A percentile compares a stretch with the other conserved stretches of the same genome.
Conservation (phyloP, 2,797 vertebrate genomes). For the Graptemys geographica region DNA sequence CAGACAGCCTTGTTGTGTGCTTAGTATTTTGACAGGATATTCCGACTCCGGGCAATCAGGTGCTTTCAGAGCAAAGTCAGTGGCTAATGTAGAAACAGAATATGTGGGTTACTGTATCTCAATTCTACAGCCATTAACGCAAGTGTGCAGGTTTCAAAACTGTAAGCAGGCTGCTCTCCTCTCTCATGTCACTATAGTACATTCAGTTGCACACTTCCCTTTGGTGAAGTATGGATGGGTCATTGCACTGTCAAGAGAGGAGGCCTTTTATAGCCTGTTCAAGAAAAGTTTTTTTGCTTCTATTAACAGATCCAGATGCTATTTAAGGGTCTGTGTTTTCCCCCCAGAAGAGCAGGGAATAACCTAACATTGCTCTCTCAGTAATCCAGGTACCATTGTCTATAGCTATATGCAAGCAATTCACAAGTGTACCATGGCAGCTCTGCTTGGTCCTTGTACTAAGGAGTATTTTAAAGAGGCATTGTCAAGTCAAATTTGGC, state of each 20-base stretch:
- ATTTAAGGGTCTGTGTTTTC: not conserved
- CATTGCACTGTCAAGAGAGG: not conserved
- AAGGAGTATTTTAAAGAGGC: not conserved
- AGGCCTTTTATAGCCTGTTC: not conserved
- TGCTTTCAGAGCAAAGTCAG: constrained; percentile 90
- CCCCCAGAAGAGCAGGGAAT: not conserved
- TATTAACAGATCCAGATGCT: not conserved
- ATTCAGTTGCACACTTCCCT: not conserved
- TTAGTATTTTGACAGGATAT: constrained; percentile 87
- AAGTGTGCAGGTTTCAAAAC: not conserved
- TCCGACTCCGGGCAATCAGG: constrained; percentile 89
- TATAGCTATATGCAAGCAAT: not conserved
- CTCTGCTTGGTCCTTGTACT: not conserved
- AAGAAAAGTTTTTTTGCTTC: not conserved
- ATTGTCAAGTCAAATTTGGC: not conserved
- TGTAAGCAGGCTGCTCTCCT: not conserved
- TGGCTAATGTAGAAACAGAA: constrained; percentile 81
- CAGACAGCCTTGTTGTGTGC: constrained; percentile 86
- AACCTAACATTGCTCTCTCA: not conserved
- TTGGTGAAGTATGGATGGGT: not conserved
- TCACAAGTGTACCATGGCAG: not conserved
- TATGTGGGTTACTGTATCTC: not conserved
- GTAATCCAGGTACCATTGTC: not conserved
- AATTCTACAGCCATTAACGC: not conserved
- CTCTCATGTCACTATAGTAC: not conserved